Conservation (phyloP, 2,888 invertebrate species). For the Pachydiplax longipennis region DNA sequence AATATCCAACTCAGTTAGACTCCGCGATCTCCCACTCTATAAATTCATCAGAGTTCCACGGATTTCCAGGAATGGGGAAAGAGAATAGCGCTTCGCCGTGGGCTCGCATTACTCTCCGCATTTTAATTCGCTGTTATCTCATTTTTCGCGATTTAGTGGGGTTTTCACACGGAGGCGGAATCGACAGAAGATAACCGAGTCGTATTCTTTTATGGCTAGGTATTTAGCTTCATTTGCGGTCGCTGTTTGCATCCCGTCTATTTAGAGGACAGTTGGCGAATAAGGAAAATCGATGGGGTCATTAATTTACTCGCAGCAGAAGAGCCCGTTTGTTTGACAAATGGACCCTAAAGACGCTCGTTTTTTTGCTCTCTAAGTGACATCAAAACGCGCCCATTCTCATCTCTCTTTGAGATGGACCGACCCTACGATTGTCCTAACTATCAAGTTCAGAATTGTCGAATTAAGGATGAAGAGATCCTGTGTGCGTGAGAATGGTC, state of each 20-base stretch:
- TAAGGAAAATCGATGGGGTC: background rate
- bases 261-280: background rate
- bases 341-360: background rate
- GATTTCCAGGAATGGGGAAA: too few species aligned
- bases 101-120: background rate
- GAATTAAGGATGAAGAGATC: too few species aligned
- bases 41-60: too few species aligned
- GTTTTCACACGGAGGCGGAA: background rate
- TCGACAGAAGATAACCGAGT: background rate
- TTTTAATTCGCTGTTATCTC: background rate
- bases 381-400: background rate
- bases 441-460: background rate
- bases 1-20: too few species aligned
- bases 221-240: background rate
- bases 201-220: background rate
- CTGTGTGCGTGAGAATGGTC: too few species aligned
- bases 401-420: background rate
- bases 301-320: background rate
- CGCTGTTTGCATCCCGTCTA: background rate
- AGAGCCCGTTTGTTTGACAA: background rate
- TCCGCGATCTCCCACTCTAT: too few species aligned
- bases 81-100: background rate
- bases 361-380: background rate
- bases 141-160: background rate
- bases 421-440: background rate